Conservation (phyloP, 2,888 invertebrate genomes). For the Mycalesis mineus region DNA sequence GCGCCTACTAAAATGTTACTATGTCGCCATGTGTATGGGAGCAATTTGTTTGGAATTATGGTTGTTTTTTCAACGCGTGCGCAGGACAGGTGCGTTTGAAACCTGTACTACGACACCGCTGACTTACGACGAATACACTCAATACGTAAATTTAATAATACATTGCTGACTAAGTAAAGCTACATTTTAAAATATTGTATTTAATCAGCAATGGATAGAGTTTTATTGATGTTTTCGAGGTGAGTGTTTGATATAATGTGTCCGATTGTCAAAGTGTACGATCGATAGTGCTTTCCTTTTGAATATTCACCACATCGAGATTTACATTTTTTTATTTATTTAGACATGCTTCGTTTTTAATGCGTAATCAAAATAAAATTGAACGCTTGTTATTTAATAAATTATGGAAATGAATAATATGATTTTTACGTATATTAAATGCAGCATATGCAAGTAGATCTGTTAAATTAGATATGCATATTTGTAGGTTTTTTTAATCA, state of each 20-base stretch:
- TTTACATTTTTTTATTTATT: slow-evolving; percentile 17
- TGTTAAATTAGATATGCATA: background rate
- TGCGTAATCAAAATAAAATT: slow-evolving; percentile 7
- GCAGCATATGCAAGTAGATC: background rate
- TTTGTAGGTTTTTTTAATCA: too few species aligned
- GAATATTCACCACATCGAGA: slow-evolving; percentile 23
- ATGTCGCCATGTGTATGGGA: slow-evolving; percentile 27
- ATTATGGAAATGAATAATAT: slow-evolving; percentile 2
- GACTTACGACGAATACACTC: background rate
- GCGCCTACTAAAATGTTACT: slow-evolving; percentile 28
- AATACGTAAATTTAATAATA: background rate
- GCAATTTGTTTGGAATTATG: slow-evolving; percentile 46
- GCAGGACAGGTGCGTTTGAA: slow-evolving; percentile 30
- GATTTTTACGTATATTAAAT: background rate
- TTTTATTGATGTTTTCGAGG: background rate
- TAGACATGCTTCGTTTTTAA: slow-evolving; percentile 9
- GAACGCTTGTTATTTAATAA: slow-evolving; percentile 11
- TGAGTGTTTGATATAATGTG: background rate
- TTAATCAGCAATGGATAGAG: background rate
- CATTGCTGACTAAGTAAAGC: slow-evolving; percentile 9
- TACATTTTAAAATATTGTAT: background rate
- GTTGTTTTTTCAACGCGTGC: slow-evolving; percentile 44
- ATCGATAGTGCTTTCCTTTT: slow-evolving; percentile 12
- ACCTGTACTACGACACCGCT: background rate
- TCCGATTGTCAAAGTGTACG: background rate